Evolutionary conservation across 2,888 invertebrate species (phyloP), one percentile per base, ranked within the genome.

Genomic region (Dromius quadrimaculatus): DNA sequence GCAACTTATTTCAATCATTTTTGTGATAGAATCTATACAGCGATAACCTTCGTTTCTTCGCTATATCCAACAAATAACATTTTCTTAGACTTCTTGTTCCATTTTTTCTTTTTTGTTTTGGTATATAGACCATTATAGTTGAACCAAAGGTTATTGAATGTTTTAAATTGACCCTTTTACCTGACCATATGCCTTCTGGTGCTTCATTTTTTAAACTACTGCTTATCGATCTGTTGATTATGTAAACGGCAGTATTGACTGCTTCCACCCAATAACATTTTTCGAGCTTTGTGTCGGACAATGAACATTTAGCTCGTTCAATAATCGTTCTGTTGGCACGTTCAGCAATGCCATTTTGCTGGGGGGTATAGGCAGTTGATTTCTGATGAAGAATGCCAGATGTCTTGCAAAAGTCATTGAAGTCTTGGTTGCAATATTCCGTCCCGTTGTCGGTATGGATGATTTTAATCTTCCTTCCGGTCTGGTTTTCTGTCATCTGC

Each of bases 371-470:
- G 0, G 78, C 73, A 0, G 74, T 73, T 0, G 79, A 76, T 8
- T 68, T 71, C 71, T 80, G 75, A 71, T 80, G 79, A 5, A 47
- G 41, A 20, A 80, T 81, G 9, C 78, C 78, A 47, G 64, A 23
- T 2, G 69, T 57, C 36, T 64, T 69, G 11, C 75, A 72, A 63
- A 73, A 76, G 2, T 71, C 57, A 2, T 71, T 41, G 15, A 78
- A 74, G 3, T 72, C 59, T 0, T 72, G 19, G 28, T 47, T 64
- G 15, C 63, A 28, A 66, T 73, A 77, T 45, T 78, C 76, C 4
- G 41, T 23, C n/a, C 75, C 76, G 63, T 76, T 76, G 65, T 77
- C 78, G 5, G 74, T 72, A 23, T 77, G 45, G 6, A n/a, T n/a
- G 20, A 65, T 63, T 71, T 76, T 74, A 1, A 76, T 75, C 57